phyloP scores from a whole-genome alignment of 2,113 vertebrate genomes.

The Lonchura striata region DNA sequence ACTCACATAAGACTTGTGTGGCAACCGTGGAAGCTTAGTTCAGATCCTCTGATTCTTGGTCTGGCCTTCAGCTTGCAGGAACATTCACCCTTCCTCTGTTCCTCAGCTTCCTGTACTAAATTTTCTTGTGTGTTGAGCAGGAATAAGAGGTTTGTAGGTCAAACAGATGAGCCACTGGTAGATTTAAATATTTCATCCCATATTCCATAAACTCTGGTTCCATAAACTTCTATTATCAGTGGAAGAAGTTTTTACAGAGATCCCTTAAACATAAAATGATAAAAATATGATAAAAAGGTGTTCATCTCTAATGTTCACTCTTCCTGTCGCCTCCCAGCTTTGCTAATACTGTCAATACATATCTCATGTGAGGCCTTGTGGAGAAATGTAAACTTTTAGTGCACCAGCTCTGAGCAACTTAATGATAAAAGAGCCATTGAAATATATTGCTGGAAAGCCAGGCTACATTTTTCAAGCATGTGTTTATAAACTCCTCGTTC shows the following conservation, averaged over 20 bases:
- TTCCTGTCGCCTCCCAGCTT: not conserved
- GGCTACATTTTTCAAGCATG: slow-evolving; percentile 22
- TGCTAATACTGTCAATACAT: not conserved
- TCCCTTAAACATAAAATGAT: not conserved
- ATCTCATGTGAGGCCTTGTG: not conserved
- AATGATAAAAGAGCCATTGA: slow-evolving; percentile 47
- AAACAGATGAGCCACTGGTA: not conserved
- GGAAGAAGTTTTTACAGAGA: not conserved
- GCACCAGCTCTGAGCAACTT: not conserved
- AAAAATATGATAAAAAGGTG: not conserved
- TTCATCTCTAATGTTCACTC: not conserved
- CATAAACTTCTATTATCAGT: not conserved
- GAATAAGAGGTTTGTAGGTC: not conserved
- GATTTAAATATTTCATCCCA: not conserved
- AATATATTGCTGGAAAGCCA: slow-evolving; percentile 45
- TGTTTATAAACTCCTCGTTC: slow-evolving; percentile 60
- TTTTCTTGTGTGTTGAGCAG: not conserved
- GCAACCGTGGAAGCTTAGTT: not conserved
- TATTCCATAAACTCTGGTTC: not conserved
- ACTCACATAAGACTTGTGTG: not conserved
- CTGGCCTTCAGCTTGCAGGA: not conserved
- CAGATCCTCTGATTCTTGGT: not conserved
- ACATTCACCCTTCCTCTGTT: not conserved
- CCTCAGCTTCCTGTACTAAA: not conserved
- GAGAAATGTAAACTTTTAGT: not conserved